Base-by-base conservation (phyloP, 2,888 invertebrate species). In the Euproctis similis region DNA sequence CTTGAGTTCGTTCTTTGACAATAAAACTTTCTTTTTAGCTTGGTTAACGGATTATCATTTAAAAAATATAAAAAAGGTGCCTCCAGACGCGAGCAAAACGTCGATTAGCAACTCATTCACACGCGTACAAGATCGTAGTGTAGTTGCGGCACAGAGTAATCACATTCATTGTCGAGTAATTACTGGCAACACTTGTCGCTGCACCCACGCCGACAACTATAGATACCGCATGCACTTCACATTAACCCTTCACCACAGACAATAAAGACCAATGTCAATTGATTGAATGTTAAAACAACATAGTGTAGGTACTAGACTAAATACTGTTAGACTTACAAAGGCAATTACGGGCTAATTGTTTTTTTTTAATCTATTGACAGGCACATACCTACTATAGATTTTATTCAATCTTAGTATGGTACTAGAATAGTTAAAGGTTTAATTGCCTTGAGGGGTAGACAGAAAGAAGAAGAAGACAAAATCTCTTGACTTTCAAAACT, bases 141-240 rank as follows among this genome's bases (percentile, higher is more conserved):
- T 49, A 35, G 50, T 43, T 35, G 46, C 53, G 53, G 61, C 59
- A 59, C 55, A 51, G 46, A 53, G 58, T 78, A 77, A 80, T 80
- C 72, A 75, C 75, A 68, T 70, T 75, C 73, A 80, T 80, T 80
- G 78, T 78, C 75, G 71, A 67, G 61, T 77, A 74, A 80, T 80
- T 78, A 78, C 71, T 53, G 43, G 53, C 61, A 71, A 71, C 76
- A 75, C 70, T 78, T 70, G 72, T 74, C 67, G 61, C 55, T 73
- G 74, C 72, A 69, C 73, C 74, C 71, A 75, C 72, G 67, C 69
- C 54, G 41, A 42, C 38, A 37, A 42, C 35, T 45, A 36, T 47
- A 19, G 3, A 4, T n/a, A n/a, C 45, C 43, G 53, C 51, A 42
- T 53, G 42, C 51, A 46, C 39, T 33, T 32, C 28, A 42, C 42